Conservation (phyloP, 1,140 invertebrate species). For the Hyphantria cunea region DNA sequence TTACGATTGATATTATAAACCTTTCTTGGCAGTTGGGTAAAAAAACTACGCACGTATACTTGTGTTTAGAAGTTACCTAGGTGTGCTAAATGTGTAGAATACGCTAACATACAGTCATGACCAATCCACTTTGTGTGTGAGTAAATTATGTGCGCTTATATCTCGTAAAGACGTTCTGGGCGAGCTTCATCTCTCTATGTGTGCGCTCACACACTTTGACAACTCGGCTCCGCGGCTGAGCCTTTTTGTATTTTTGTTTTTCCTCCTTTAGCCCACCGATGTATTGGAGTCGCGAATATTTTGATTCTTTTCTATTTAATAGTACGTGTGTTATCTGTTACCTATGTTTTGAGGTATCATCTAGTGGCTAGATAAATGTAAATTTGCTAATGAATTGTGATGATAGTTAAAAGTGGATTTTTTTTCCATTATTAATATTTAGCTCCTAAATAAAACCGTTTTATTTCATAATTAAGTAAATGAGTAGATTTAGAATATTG, state of each 20-base stretch:
- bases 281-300: slow-evolving; percentile 18
- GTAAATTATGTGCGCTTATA: slow-evolving; percentile 60
- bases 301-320: not conserved
- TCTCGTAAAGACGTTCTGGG: slow-evolving; percentile 56
- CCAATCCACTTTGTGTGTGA: slow-evolving; percentile 50
- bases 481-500: no score
- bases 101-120: slow-evolving; percentile 40
- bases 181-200: slow-evolving; percentile 59
- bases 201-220: slow-evolving; percentile 60
- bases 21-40: not conserved
- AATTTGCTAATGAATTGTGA: not conserved
- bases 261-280: slow-evolving; percentile 51
- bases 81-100: slow-evolving; percentile 22
- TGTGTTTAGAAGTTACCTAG: slow-evolving; percentile 13
- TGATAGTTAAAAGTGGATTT: no score
- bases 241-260: slow-evolving; percentile 80
- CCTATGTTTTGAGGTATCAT: no score
- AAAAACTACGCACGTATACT: slow-evolving; percentile 7
- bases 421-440: no score
- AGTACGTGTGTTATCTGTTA: no score
- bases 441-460: no score
- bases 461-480: no score
- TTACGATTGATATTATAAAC: not conserved
- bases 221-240: slow-evolving; percentile 60
- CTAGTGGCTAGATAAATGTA: not conserved